These are phyloP conservation scores for Plecotus auritus DNA, from an alignment of 2,113 vertebrate genomes.

Conservation along the genomic window DNA sequence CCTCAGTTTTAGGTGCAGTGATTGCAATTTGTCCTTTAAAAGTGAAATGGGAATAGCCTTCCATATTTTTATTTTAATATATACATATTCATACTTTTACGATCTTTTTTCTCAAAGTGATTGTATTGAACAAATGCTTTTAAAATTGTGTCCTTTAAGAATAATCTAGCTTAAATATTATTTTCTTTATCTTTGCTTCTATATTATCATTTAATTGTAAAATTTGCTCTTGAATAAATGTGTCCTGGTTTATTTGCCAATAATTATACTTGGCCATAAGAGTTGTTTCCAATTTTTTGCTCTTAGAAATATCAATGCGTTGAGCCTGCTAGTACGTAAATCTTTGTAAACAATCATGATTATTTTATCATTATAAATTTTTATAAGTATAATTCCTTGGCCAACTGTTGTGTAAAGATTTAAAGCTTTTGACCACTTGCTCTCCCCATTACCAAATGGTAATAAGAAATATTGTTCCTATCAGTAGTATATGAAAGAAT, in stretches of 20 bases:
- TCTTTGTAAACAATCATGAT: neutral
- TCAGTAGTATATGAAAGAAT: neutral
- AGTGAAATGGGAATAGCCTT: neutral
- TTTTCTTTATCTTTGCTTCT: neutral
- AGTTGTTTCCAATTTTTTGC: neutral
- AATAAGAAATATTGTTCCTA: neutral
- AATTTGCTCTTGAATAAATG: neutral
- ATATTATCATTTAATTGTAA: constrained; percentile 25
- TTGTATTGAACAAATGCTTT: neutral
- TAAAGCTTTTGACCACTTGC: neutral
- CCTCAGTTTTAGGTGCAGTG: neutral
- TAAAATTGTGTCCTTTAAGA: neutral
- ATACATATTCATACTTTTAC: neutral
- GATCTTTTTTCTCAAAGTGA: neutral
- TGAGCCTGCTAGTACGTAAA: neutral
- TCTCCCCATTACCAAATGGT: neutral
- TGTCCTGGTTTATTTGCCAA: neutral
- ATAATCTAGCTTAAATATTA: neutral
- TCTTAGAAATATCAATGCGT: neutral
- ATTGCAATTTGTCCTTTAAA: neutral
- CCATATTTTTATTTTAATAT: neutral
- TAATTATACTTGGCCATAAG: neutral
- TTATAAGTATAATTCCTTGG: neutral
- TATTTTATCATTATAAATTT: constrained; percentile 15
- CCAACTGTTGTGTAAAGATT: neutral